Percentiles rank a stretch among this genome's conserved stretches.
Conservation (phyloP, 2,888 invertebrate species). For the Chrysolina haemoptera region DNA sequence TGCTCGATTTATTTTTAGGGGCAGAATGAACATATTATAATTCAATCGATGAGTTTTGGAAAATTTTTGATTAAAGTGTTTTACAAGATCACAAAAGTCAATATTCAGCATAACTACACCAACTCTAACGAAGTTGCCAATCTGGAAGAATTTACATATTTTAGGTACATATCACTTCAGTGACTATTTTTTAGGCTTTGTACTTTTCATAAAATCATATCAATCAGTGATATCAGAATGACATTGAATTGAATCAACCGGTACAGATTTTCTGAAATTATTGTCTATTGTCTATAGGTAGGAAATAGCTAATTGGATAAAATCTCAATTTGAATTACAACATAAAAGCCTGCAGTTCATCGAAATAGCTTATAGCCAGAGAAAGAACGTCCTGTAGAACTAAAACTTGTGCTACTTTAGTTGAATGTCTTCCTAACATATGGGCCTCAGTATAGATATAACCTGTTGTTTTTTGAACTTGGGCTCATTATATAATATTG, state of each 20-base stretch:
- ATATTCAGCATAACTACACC: slow-evolving; percentile 57
- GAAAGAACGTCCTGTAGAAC: slow-evolving; percentile 27
- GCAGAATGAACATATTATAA: neutral
- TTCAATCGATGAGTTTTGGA: neutral
- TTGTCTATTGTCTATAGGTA: neutral
- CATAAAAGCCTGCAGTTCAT: slow-evolving; percentile 8
- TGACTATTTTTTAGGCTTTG: slow-evolving; percentile 52
- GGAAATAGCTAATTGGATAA: neutral
- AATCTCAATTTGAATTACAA: neutral
- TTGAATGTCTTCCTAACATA: slow-evolving; percentile 67
- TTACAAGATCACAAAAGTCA: slow-evolving; percentile 57
- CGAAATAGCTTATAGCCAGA: slow-evolving; percentile 25
- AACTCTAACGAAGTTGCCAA: slow-evolving; percentile 48
- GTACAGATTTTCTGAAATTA: neutral
- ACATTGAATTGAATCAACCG: neutral
- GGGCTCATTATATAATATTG: slow-evolving; percentile 54
- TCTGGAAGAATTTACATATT: slow-evolving; percentile 58
- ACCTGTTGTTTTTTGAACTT: slow-evolving; percentile 50
- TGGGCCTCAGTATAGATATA: slow-evolving; percentile 61
- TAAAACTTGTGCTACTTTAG: slow-evolving; percentile 57
- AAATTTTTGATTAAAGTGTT: slow-evolving; percentile 12
- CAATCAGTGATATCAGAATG: slow-evolving; percentile 1
- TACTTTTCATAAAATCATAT: slow-evolving; percentile 46
- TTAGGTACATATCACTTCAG: slow-evolving; percentile 61
- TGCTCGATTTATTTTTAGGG: neutral